These are phyloP conservation scores for Coelopa frigida DNA, from an alignment of 1,140 invertebrate species.

Conservation along the genomic window DNA sequence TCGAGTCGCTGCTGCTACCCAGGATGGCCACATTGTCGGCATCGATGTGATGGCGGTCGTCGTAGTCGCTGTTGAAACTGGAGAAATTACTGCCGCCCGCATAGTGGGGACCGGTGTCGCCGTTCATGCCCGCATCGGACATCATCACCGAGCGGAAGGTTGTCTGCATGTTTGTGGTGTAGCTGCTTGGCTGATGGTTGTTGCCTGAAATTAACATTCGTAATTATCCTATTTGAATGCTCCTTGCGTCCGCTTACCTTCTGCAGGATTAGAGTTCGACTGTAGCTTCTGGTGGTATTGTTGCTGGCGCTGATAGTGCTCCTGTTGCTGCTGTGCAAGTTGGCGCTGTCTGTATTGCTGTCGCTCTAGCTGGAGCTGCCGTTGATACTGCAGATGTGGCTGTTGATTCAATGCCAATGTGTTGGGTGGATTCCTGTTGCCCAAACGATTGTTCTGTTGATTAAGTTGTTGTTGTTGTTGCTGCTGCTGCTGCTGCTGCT, in stretches of 20 bases:
- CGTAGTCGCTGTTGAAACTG: slow-evolving; percentile 38
- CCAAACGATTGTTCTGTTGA: slow-evolving; percentile 15
- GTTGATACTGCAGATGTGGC: neutral
- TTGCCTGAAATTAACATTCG: slow-evolving; percentile 9
- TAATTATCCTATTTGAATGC: slow-evolving; percentile 5
- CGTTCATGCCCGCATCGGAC: slow-evolving; percentile 46
- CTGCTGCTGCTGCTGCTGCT: slow-evolving; percentile 22
- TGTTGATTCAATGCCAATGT: slow-evolving; percentile 13
- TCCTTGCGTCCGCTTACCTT: slow-evolving; percentile 2
- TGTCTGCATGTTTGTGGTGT: slow-evolving; percentile 38
- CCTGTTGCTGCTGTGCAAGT: slow-evolving; percentile 28
- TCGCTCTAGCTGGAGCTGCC: slow-evolving; percentile 23
- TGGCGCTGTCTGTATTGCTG: slow-evolving; percentile 20
- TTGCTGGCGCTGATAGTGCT: neutral
- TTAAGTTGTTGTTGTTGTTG: slow-evolving; percentile 11
- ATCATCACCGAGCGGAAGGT: slow-evolving; percentile 48
- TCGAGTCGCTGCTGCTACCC: slow-evolving; percentile 16
- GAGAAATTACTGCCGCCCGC: slow-evolving; percentile 28
- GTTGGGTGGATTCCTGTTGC: slow-evolving; percentile 9
- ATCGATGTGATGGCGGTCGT: slow-evolving; percentile 20
- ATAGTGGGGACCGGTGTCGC: slow-evolving; percentile 12
- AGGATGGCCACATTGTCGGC: slow-evolving; percentile 41
- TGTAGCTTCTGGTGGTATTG: neutral
- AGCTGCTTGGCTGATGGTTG: slow-evolving; percentile 18
- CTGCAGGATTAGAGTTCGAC: slow-evolving; percentile 1